phyloP scores from a whole-genome alignment of 2,797 vertebrate species.

The Paguma larvata region DNA sequence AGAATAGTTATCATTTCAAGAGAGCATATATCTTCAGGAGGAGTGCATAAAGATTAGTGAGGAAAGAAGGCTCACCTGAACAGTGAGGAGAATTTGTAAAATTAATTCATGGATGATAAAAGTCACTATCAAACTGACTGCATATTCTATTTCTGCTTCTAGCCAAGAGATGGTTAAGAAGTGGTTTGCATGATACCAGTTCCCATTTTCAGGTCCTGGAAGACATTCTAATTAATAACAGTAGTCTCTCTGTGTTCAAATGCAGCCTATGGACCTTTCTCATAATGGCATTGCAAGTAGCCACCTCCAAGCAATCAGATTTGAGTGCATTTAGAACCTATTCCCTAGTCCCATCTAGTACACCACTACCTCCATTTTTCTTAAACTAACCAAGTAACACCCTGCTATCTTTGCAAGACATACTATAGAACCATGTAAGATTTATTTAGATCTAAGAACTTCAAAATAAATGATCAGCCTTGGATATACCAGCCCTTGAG shows the following conservation, averaged over 20 bases:
- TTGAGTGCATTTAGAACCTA: background rate
- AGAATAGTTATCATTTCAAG: constrained; percentile 55
- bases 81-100: background rate
- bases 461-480: background rate
- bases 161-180: constrained; percentile 30
- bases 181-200: background rate
- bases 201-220: background rate
- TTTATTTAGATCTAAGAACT: background rate
- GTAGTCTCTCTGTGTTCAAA: background rate
- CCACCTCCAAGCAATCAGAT: background rate
- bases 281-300: background rate
- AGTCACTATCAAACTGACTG: constrained; percentile 23
- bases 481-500: background rate
- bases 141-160: background rate
- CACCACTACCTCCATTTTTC: background rate
- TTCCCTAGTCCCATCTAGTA: background rate
- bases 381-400: background rate
- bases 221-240: background rate
- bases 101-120: constrained; percentile 59
- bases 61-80: background rate
- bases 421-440: background rate
- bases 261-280: background rate
- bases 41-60: constrained; percentile 2
- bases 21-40: background rate
- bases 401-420: background rate